A percentile compares a stretch with the other conserved stretches of the same genome.
phyloP scores from a whole-genome alignment of 1,140 invertebrate species.

The Drosophila nigrodunni region DNA sequence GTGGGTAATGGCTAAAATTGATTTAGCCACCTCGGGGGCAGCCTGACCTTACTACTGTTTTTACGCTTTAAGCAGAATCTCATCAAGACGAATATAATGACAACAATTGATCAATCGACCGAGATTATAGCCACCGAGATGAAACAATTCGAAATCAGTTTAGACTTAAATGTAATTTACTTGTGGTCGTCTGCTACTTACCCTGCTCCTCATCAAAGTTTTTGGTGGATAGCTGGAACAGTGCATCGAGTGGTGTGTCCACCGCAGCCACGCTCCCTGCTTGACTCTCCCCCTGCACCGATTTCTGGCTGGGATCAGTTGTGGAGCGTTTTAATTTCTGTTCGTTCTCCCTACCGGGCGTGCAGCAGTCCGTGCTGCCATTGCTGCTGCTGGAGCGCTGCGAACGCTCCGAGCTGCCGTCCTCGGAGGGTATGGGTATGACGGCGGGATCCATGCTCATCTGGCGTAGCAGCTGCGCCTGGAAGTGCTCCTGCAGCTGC shows the following conservation, averaged over 20 bases:
- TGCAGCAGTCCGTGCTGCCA: constrained; percentile 89
- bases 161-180: constrained; percentile 76
- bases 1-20: constrained; percentile 69
- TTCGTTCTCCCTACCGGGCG: constrained; percentile 57
- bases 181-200: constrained; percentile 80
- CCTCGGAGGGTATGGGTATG: constrained; percentile 79
- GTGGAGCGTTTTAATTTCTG: constrained; percentile 61
- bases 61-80: constrained; percentile 84
- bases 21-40: constrained; percentile 75
- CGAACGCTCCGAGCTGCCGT: constrained; percentile 86
- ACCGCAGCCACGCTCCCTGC: constrained; percentile 62
- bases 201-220: constrained; percentile 94
- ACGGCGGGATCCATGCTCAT: constrained; percentile 81
- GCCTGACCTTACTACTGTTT: constrained; percentile 83
- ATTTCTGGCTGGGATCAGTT: constrained; percentile 15
- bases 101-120: constrained; percentile 76
- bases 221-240: constrained; percentile 99
- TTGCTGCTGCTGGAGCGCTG: constrained; percentile 85
- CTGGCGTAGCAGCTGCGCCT: constrained; percentile 80
- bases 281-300: constrained; percentile 11
- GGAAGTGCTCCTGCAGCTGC: constrained; percentile 85
- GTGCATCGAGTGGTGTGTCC: constrained; percentile 95
- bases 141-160: constrained; percentile 54
- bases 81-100: constrained; percentile 77
- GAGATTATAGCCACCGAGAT: constrained; percentile 18